Base-by-base conservation (phyloP, 2,888 invertebrate species). In the Drosophila nigricruria region DNA sequence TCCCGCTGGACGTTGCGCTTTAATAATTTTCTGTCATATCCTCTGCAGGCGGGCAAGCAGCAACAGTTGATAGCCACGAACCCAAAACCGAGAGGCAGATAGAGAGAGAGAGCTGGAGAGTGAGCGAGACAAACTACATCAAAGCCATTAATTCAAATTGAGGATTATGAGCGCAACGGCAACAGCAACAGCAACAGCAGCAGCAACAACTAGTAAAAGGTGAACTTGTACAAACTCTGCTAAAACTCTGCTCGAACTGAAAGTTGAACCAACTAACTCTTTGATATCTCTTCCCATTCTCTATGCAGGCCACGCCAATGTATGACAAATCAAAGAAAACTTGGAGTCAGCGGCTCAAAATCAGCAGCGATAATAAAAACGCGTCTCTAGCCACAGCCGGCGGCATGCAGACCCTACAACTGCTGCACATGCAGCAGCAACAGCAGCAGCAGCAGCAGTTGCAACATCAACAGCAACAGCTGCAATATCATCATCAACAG, bases 301-400 rank as follows among this genome's bases (percentile, higher is more conserved):
- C 23, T 32, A 10, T 83, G 1, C 68, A 74, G 73, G 81, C 63
- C 70, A 63, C 85, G 88, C 90, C 90, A 88, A 92, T 92, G 92
- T 92, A 92, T 83, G 93, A 92, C 86, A 92, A 92, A 90, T 92
- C 92, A 83, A 96, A 95, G 93, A 96, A 96, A 94, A 94, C 94
- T 71, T 96, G 96, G 96, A 95, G 96, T 92, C 95, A 96, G 76
- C 94, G 95, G 90, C 93, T 96, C 91, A 96, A 95, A 88, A 92
- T 93, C 60, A 93, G 93, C 72, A 93, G 93, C 86, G 93, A 93
- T 59, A 93, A 58, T 61, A 81, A 81, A 93, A 76, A 93, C 93
- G 80, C 93, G 93, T 59, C 89, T 87, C 50, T 86, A 82, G 78
- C 82, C 68, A 69, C 88, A 70, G 78, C 43, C 43, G 77, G 74